Base-by-base conservation (phyloP, 2,797 vertebrate species). In the Pipistrellus nathusii region DNA sequence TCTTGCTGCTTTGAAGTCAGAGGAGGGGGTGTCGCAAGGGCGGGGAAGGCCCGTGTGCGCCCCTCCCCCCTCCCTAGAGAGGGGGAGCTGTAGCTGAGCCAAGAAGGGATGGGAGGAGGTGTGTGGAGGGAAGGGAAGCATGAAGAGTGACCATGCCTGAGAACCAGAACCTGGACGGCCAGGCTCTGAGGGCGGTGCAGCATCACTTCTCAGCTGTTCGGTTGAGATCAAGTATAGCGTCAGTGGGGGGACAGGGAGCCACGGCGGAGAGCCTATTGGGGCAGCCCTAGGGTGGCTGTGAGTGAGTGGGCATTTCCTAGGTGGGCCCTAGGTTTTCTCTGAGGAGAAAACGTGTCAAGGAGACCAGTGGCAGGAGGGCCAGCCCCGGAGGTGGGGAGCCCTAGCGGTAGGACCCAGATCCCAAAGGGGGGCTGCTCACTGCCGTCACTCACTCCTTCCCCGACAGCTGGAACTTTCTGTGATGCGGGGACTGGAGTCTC, bases 251-350 rank as follows among this genome's bases (percentile, higher is more conserved):
- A 4, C 72, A 35, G 44, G 64, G 53, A 77, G 2, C 38, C 27
- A 0, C 1, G 0, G 51, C 23, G 10, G 0, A 0, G 1, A 7
- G 73, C 71, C 0, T 0, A 6, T 7, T 8, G 46, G 64, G 9
- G 2, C 23, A 3, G 41, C 51, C 30, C 69, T 1, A 1, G 14
- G 27, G 20, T n/a, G n/a, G 51, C 51, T 20, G 3, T 0, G 2
- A 20, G n/a, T 48, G 48, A 68, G 32, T 14, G 8, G 25, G 59
- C 21, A 6, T n/a, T 30, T 27, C 57, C 59, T 15, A 10, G 41
- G 11, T 20, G 44, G 57, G 44, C 38, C 53, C 20, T 46, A 32
- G 12, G 10, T 17, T 32, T 62, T n/a, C 62, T 38, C 53, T 41
- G 38, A 81, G 48, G 55, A 73, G 25, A 41, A 62, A 38, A 57